Evolutionary conservation across 2,888 invertebrate genomes (phyloP).

Genomic region (Ethmia dodecea): DNA sequence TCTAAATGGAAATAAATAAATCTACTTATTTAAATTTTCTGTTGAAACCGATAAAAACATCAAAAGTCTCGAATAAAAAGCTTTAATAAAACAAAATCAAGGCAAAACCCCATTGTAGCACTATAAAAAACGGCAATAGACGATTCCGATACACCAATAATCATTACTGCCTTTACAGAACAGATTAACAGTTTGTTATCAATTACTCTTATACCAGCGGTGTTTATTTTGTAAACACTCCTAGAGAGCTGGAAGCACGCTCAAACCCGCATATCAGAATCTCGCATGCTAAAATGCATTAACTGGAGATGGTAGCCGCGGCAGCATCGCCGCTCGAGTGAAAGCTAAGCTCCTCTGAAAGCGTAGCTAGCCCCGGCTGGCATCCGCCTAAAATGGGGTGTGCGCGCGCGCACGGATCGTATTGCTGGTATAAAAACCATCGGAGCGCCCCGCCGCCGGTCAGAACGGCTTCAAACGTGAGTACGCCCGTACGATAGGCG

Average conservation of each 20-base stretch:
- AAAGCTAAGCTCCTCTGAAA: slow-evolving; percentile 73
- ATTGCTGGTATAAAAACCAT: slow-evolving; percentile 89
- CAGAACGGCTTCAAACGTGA: slow-evolving; percentile 99
- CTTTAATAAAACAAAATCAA: no score
- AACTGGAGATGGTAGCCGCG: slow-evolving; percentile 14
- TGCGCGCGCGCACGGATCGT: slow-evolving; percentile 80
- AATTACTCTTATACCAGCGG: slow-evolving; percentile 21
- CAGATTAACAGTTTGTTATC: slow-evolving; percentile 18
- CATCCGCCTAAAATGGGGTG: slow-evolving; percentile 78
- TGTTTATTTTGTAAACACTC: slow-evolving; percentile 32
- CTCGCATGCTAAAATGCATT: not conserved
- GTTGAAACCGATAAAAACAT: no score
- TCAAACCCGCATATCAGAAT: not conserved
- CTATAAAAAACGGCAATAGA: no score
- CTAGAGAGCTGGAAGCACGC: not conserved
- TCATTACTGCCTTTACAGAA: slow-evolving; percentile 6
- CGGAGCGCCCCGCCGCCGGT: slow-evolving; percentile 84
- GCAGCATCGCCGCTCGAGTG: slow-evolving; percentile 53
- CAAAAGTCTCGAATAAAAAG: no score
- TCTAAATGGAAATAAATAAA: no score
- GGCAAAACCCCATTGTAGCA: no score
- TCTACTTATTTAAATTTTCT: no score
- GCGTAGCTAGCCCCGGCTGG: slow-evolving; percentile 54
- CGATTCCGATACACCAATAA: not conserved
- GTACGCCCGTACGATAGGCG: slow-evolving; percentile 71